Evolutionary conservation across 2,113 vertebrate species (phyloP).

Genomic region (Spea multiplicata): DNA sequence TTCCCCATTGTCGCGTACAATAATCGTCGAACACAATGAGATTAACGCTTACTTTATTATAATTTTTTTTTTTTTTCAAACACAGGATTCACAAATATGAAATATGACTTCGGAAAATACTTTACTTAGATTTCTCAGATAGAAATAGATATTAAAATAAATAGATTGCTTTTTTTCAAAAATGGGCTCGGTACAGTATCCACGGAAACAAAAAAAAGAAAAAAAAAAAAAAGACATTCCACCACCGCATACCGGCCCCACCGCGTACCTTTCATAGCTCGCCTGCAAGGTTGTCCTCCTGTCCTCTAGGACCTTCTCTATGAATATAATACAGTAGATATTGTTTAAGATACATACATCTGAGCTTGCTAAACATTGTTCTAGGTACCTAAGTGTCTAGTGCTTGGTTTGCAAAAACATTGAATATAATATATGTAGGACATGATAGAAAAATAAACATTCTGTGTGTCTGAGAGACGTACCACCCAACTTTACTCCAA

Average conservation of each 20-base stretch:
- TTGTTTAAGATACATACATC: constrained; percentile 52
- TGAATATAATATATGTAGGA: constrained; percentile 5
- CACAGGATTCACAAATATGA: not conserved
- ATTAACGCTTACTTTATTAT: constrained; percentile 42
- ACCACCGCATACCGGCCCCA: constrained; percentile 48
- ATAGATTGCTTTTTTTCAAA: constrained; percentile 58
- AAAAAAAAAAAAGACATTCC: constrained; percentile 23
- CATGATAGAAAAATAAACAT: not conserved
- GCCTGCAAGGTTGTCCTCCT: constrained; percentile 41
- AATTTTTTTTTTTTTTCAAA: constrained; percentile 25
- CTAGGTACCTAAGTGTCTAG: not conserved
- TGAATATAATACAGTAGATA: constrained; percentile 53
- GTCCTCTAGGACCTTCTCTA: constrained; percentile 48
- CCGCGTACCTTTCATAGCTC: not conserved
- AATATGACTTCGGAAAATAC: constrained; percentile 48
- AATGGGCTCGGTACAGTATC: constrained; percentile 49
- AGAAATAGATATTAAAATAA: constrained; percentile 63
- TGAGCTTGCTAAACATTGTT: not conserved
- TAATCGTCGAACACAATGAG: not conserved
- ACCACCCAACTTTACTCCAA: too few relatives aligned
- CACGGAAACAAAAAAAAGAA: constrained; percentile 31
- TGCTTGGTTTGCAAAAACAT: not conserved
- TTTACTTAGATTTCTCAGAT: constrained; percentile 56
- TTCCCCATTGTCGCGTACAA: too few relatives aligned
- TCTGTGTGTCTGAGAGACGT: too few relatives aligned